Conservation (phyloP, 2,797 vertebrate species). For the Bradypus variegatus region DNA sequence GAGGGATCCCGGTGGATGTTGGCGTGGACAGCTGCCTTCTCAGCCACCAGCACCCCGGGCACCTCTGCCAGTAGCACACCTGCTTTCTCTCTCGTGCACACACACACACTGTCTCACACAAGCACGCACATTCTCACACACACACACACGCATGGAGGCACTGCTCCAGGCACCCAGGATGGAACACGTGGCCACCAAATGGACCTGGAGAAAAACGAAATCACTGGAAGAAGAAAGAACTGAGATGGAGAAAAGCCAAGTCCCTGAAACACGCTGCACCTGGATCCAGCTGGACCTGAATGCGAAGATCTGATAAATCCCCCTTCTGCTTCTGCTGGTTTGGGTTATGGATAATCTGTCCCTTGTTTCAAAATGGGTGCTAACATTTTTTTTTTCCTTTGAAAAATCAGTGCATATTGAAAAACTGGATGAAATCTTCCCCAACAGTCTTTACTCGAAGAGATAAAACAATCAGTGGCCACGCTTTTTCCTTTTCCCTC, state of each 20-base stretch:
- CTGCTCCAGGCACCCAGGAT: not conserved
- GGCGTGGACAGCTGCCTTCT: not conserved
- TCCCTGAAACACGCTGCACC: not conserved
- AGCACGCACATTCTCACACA: too few species aligned
- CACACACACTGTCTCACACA: too few species aligned
- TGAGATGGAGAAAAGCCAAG: not conserved
- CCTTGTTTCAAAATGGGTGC: not conserved
- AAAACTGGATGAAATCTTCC: not conserved
- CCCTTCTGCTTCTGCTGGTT: not conserved
- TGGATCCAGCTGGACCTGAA: not conserved
- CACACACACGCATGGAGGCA: not conserved
- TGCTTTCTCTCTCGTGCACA: too few species aligned
- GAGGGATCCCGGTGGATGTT: not conserved
- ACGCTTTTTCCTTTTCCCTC: not conserved
- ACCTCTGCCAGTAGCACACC: not conserved
- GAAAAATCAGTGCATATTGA: not conserved
- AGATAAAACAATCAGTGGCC: not conserved
- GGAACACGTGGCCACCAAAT: not conserved
- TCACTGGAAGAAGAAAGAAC: not conserved
- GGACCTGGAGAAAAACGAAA: not conserved
- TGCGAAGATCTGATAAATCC: not conserved
- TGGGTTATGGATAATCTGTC: not conserved
- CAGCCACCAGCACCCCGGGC: not conserved
- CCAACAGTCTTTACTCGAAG: not conserved
- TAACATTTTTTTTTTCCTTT: not conserved